Percentiles rank a stretch among this genome's conserved stretches.
phyloP scores from a whole-genome alignment of 2,113 vertebrate species.

The Pampusana beccarii region DNA sequence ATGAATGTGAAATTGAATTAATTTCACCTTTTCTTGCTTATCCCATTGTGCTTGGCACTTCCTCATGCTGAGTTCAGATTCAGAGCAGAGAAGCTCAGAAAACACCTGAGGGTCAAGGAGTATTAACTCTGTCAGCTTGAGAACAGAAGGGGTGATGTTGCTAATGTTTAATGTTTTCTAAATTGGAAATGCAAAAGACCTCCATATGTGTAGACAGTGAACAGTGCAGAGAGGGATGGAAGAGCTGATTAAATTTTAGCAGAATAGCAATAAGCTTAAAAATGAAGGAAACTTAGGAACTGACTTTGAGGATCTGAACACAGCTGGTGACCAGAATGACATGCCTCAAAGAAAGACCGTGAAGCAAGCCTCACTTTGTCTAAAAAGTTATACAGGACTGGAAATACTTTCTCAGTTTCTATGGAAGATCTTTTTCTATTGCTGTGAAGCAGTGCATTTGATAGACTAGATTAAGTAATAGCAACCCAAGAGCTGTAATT shows the following conservation, averaged over 20 bases:
- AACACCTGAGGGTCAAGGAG: conserved; percentile 10
- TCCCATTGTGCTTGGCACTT: not conserved
- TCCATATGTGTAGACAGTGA: not conserved
- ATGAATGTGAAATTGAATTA: conserved; percentile 53
- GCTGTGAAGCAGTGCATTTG: not conserved
- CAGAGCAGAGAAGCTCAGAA: conserved; percentile 41
- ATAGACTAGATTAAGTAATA: not conserved
- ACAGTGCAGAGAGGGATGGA: not conserved
- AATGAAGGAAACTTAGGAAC: not conserved
- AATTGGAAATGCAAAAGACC: not conserved
- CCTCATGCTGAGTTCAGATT: conserved; percentile 35
- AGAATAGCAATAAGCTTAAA: not conserved
- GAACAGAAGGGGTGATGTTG: conserved; percentile 31
- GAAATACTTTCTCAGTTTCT: not conserved
- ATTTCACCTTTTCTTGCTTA: conserved; percentile 40
- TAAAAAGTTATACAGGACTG: not conserved
- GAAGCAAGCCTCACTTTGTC: not conserved
- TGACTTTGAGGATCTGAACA: not conserved
- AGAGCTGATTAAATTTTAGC: not conserved
- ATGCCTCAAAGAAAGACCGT: not conserved
- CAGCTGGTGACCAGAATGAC: not conserved
- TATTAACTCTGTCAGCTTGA: conserved; percentile 13
- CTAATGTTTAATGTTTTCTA: conserved; percentile 32
- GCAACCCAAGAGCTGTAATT: not conserved
- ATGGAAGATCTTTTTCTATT: not conserved